phyloP scores from a whole-genome alignment of 2,888 invertebrate species.

The Melolontha melolontha region DNA sequence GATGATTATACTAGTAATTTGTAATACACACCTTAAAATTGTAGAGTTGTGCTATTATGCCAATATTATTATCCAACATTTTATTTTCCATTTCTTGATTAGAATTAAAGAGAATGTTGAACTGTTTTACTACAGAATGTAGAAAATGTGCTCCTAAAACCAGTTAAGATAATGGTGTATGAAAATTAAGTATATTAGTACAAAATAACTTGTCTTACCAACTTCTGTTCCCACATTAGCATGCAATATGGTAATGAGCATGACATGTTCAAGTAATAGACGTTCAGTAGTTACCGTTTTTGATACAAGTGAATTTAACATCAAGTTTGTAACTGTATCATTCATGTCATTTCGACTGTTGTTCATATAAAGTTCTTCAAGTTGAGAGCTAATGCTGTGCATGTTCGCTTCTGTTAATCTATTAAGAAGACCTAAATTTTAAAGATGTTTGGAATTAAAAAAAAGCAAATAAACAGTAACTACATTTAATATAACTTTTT shows the following conservation, averaged over 20 bases:
- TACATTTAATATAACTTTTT: too few species aligned
- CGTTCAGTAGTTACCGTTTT: conserved; percentile 76
- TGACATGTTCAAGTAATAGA: conserved; percentile 85
- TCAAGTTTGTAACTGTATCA: conserved; percentile 76
- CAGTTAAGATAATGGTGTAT: not conserved
- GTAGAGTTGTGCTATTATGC: conserved; percentile 84
- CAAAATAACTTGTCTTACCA: conserved; percentile 68
- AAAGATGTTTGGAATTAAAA: not conserved
- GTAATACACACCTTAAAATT: conserved; percentile 79
- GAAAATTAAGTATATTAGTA: not conserved
- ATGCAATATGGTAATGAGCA: conserved; percentile 86
- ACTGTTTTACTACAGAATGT: conserved; percentile 77
- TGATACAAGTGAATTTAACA: conserved; percentile 77
- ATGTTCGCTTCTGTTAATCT: conserved; percentile 89
- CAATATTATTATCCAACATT: conserved; percentile 82
- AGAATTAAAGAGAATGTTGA: conserved; percentile 70
- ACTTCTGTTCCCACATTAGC: conserved; percentile 93
- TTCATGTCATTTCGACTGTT: conserved; percentile 89
- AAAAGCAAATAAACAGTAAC: not conserved
- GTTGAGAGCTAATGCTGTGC: conserved; percentile 81
- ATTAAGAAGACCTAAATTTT: conserved; percentile 76
- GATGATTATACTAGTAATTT: too few species aligned
- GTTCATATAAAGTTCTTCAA: conserved; percentile 83
- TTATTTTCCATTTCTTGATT: conserved; percentile 78
- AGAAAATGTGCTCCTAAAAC: conserved; percentile 82